A percentile compares a stretch with the other conserved stretches of the same genome.
These are phyloP conservation scores for Pao palembangensis DNA, from an alignment of 2,113 vertebrate genomes.

Conservation along the genomic window DNA sequence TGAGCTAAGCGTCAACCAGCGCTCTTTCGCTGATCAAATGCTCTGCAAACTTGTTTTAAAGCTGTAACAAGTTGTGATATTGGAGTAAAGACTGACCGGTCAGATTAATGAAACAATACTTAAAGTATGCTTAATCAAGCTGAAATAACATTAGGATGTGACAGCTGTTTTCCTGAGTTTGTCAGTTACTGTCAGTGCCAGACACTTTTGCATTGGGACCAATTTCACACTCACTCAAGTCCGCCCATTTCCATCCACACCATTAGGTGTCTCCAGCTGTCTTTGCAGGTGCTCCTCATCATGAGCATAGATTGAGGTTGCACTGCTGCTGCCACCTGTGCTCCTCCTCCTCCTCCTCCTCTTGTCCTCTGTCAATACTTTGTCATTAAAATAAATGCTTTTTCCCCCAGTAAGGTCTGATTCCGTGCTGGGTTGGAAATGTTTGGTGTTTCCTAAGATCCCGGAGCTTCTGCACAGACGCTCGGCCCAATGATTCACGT, in stretches of 20 bases:
- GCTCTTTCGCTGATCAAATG: too few relatives aligned
- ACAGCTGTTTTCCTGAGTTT: not conserved
- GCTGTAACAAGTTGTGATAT: too few relatives aligned
- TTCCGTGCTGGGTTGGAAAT: conserved; percentile 5
- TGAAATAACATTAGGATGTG: too few relatives aligned
- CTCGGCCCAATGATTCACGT: not conserved
- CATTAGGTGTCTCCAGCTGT: conserved; percentile 43
- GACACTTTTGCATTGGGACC: not conserved
- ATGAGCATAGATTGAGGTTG: conserved; percentile 2
- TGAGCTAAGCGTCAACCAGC: not conserved
- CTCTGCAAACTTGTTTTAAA: too few relatives aligned
- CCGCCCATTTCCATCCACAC: conserved; percentile 14
- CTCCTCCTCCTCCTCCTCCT: not conserved
- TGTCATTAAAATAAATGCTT: not conserved
- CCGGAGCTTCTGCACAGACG: not conserved
- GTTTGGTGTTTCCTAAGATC: not conserved
- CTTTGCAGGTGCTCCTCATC: conserved; percentile 40
- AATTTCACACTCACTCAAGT: conserved; percentile 1
- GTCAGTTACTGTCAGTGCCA: not conserved
- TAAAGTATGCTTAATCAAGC: too few relatives aligned
- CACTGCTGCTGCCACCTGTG: conserved; percentile 9
- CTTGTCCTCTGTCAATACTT: too few relatives aligned
- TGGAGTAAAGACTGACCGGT: too few relatives aligned
- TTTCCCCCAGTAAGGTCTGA: not conserved
- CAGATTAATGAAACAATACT: too few relatives aligned